These are phyloP conservation scores for Heterodera carotae DNA, from an alignment of 1,140 invertebrate species.

Conservation along the genomic window DNA sequence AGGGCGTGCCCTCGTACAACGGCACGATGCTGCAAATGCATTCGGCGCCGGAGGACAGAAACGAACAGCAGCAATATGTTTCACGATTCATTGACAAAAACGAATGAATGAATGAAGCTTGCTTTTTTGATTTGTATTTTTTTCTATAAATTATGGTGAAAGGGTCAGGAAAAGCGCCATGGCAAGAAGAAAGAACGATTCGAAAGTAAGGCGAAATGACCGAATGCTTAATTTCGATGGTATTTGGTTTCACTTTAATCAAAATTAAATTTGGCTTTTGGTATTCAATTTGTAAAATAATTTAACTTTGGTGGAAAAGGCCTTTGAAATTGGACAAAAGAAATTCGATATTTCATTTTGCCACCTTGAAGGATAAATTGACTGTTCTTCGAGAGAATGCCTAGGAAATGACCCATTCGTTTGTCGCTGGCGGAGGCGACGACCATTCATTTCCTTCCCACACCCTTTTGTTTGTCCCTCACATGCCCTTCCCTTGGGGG, in stretches of 20 bases:
- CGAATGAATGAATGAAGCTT: background rate
- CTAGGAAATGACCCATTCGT: background rate
- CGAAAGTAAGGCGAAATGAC: too few species aligned
- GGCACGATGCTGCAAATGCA: background rate
- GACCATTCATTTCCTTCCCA: background rate
- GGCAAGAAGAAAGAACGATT: too few species aligned
- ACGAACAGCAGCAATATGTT: background rate
- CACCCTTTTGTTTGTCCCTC: background rate
- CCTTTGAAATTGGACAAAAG: background rate
- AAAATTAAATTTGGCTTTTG: too few species aligned
- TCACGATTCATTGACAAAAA: background rate
- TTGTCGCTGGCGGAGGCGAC: background rate
- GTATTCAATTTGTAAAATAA: too few species aligned
- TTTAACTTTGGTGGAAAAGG: too few species aligned
- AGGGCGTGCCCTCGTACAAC: background rate
- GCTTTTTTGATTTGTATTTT: too few species aligned
- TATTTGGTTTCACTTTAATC: too few species aligned
- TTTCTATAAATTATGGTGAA: too few species aligned
- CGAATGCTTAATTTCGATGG: too few species aligned
- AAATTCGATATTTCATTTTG: constrained; percentile 1
- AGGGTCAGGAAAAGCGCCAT: too few species aligned
- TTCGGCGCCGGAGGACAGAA: background rate
- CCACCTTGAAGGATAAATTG: background rate
- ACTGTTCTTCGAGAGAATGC: background rate
- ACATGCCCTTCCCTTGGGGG: background rate